Evolutionary conservation across 2,113 vertebrate genomes (phyloP).

Genomic region (human): GRCh38 chr13:73215001-73215500

Average conservation of each 20-base stretch:
- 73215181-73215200: background rate
- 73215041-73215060: background rate
- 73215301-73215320: background rate
- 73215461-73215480: background rate
- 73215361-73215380: background rate
- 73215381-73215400: background rate
- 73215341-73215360: background rate
- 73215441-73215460: conserved; percentile 33
- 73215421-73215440: background rate
- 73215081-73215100: background rate
- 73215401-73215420: background rate
- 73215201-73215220: background rate
- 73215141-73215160: background rate
- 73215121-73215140: background rate
- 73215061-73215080: background rate
- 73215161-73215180: background rate
- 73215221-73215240: background rate
- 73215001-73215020: background rate
- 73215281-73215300: background rate
- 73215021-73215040: background rate
- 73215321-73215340: background rate
- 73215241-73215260: background rate
- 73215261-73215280: background rate
- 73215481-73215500: conserved; percentile 22
- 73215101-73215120: background rate